Conservation (phyloP, 2,797 vertebrate species). For the Limosa lapponica region DNA sequence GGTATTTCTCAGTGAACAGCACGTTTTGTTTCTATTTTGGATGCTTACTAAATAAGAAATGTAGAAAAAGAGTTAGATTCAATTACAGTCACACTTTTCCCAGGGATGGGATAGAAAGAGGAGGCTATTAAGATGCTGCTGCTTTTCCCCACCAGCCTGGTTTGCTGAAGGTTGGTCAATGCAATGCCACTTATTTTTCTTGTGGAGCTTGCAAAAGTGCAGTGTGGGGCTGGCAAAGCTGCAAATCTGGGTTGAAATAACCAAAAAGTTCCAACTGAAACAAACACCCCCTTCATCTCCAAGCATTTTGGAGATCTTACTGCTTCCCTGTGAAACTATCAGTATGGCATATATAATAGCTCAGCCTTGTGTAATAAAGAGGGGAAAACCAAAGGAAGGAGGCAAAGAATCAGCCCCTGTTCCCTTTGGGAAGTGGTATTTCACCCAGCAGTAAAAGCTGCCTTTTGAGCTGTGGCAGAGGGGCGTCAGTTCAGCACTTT, state of each 20-base stretch:
- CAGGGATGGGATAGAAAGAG: neutral
- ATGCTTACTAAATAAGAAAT: neutral
- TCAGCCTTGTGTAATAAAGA: neutral
- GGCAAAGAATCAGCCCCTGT: neutral
- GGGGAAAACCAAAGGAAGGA: neutral
- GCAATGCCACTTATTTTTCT: neutral
- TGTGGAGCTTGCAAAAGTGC: neutral
- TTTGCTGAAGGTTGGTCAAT: neutral
- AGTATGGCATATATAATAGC: neutral
- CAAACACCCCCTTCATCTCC: neutral
- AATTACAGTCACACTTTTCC: neutral
- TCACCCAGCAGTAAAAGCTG: neutral
- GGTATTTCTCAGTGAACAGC: neutral
- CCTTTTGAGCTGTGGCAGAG: neutral
- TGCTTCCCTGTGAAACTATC: neutral
- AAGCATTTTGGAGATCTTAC: neutral
- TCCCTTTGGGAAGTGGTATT: neutral
- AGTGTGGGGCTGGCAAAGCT: neutral
- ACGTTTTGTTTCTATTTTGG: constrained; percentile 9
- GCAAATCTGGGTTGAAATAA: neutral
- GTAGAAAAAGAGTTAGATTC: neutral
- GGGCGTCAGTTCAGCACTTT: neutral
- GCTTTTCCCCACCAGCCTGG: neutral
- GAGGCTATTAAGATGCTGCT: constrained; percentile 13
- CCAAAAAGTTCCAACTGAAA: neutral